Percentiles rank a stretch among this genome's conserved stretches.
These are phyloP conservation scores for Taphrorychus bicolor DNA, from an alignment of 2,888 invertebrate species.

Conservation along the genomic window DNA sequence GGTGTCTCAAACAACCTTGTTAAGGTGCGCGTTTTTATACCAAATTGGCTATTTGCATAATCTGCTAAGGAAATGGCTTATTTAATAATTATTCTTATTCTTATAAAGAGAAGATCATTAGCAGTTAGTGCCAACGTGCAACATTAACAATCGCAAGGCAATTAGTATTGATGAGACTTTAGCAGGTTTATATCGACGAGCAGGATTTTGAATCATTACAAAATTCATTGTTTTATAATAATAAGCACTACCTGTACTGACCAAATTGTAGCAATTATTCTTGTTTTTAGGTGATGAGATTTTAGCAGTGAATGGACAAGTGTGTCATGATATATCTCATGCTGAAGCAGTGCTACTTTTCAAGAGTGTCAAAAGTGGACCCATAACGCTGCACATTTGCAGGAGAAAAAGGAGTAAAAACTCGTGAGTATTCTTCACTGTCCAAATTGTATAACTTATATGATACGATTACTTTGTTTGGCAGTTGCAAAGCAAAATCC, in stretches of 20 bases:
- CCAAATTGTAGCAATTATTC: background rate
- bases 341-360: conserved; percentile 81
- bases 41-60: conserved; percentile 14
- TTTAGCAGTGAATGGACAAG: conserved; percentile 80
- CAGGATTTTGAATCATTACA: too few species aligned
- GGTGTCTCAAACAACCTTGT: background rate
- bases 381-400: conserved; percentile 77
- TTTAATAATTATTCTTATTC: conserved; percentile 10
- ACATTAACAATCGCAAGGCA: conserved; percentile 1
- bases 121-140: conserved; percentile 6
- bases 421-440: conserved; percentile 46
- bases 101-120: background rate
- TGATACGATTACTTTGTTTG: background rate
- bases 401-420: conserved; percentile 58
- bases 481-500: conserved; percentile 75
- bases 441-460: background rate
- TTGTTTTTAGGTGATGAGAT: conserved; percentile 74
- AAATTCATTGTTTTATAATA: too few species aligned
- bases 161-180: background rate
- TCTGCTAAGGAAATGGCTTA: conserved; percentile 7
- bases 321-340: conserved; percentile 81
- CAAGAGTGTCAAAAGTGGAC: conserved; percentile 79
- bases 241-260: background rate
- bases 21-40: background rate
- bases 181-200: too few species aligned